A percentile compares a stretch with the other conserved stretches of the same genome.
phyloP scores from a whole-genome alignment of 2,888 invertebrate species.

The Oxytorus armatus region DNA sequence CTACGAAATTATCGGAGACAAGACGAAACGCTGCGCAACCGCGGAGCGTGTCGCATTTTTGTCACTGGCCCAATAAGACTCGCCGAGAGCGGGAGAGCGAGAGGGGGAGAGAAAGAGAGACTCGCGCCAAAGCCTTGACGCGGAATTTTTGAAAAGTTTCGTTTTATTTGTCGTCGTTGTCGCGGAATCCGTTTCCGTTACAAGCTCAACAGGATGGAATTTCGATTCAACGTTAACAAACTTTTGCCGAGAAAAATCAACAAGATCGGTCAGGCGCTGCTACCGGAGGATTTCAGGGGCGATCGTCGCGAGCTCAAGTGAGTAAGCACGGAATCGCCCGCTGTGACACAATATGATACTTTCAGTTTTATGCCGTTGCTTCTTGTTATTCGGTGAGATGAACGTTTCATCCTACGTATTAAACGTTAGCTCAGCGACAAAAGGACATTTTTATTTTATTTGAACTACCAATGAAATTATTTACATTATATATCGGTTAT shows the following conservation, averaged over 20 bases:
- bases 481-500: too few species aligned
- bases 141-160: not conserved
- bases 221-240: slow-evolving; percentile 82
- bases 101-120: too few species aligned
- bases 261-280: slow-evolving; percentile 81
- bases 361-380: not conserved
- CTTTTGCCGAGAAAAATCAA: slow-evolving; percentile 82
- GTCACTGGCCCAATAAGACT: not conserved
- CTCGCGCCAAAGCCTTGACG: not conserved
- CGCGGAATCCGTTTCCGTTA: not conserved
- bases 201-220: slow-evolving; percentile 77
- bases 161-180: not conserved
- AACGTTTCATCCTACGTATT: too few species aligned
- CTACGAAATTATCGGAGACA: slow-evolving; percentile 26
- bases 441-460: too few species aligned
- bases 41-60: slow-evolving; percentile 16
- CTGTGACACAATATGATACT: not conserved
- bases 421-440: too few species aligned
- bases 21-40: not conserved
- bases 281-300: slow-evolving; percentile 81
- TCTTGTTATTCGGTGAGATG: too few species aligned
- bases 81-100: too few species aligned
- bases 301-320: slow-evolving; percentile 81
- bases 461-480: too few species aligned
- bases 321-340: slow-evolving; percentile 66